Evolutionary conservation across 2,888 invertebrate species (phyloP).

Genomic region (Salticus scenicus): DNA sequence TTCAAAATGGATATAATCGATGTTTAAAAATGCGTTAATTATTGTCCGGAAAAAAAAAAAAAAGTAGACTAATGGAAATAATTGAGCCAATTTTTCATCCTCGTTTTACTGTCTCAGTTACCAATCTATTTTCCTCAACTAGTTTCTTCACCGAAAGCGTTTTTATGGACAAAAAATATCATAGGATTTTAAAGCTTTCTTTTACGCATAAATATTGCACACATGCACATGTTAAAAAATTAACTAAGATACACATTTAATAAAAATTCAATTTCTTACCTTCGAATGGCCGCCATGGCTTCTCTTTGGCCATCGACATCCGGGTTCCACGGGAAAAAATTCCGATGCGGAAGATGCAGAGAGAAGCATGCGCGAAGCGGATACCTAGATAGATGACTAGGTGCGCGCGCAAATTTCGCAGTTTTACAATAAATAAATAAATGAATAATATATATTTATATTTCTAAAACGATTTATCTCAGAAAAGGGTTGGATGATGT

Average conservation of each 20-base stretch:
- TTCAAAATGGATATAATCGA: too few relatives aligned
- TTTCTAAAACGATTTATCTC: not conserved
- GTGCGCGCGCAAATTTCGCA: conserved; percentile 6
- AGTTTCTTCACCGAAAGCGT: not conserved
- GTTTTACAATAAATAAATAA: not conserved
- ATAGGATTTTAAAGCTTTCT: not conserved
- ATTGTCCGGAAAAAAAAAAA: not conserved
- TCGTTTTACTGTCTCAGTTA: not conserved
- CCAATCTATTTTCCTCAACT: not conserved
- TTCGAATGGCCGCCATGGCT: conserved; percentile 52
- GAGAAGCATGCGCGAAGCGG: conserved; percentile 37
- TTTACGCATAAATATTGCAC: not conserved
- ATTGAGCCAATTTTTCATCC: not conserved
- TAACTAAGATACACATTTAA: not conserved
- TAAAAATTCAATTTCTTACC: conserved; percentile 34
- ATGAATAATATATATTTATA: not conserved
- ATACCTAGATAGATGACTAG: conserved; percentile 8
- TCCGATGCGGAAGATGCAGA: conserved; percentile 63
- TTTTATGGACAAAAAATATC: too few relatives aligned
- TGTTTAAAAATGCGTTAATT: not conserved
- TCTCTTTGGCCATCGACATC: conserved; percentile 40
- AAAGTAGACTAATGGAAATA: not conserved
- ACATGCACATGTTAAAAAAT: not conserved
- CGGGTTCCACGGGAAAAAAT: conserved; percentile 39
- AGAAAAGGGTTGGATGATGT: not conserved